Percentiles rank a stretch among this genome's conserved stretches.
Evolutionary conservation across 2,888 invertebrate species (phyloP).

Genomic region (Diploptera punctata): DNA sequence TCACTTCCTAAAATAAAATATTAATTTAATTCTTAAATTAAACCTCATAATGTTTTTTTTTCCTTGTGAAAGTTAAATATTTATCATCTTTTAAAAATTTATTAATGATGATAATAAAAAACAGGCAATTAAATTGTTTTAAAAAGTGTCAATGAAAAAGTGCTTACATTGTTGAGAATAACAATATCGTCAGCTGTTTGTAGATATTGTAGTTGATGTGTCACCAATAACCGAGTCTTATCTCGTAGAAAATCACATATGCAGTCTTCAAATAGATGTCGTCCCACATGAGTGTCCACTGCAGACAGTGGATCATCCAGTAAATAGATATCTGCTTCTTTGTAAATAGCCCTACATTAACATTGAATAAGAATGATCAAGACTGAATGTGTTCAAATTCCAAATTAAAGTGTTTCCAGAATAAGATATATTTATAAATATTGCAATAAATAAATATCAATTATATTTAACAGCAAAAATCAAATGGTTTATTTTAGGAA

Average conservation of each 20-base stretch:
- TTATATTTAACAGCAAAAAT: neutral
- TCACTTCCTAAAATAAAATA: too few relatives aligned
- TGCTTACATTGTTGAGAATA: slow-evolving; percentile 62
- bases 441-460: neutral
- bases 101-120: too few relatives aligned
- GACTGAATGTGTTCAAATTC: too few relatives aligned
- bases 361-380: too few relatives aligned
- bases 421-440: neutral
- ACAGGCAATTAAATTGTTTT: too few relatives aligned
- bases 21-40: too few relatives aligned
- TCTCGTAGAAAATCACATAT: slow-evolving; percentile 62
- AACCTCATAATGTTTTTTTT: too few relatives aligned
- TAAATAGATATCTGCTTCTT: slow-evolving; percentile 67
- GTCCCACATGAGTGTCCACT: slow-evolving; percentile 69
- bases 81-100: too few relatives aligned
- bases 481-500: too few relatives aligned
- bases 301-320: slow-evolving; percentile 68
- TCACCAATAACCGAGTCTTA: slow-evolving; percentile 65
- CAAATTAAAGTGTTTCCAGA: too few relatives aligned
- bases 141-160: too few relatives aligned
- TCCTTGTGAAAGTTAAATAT: too few relatives aligned
- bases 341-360: slow-evolving; percentile 61
- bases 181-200: slow-evolving; percentile 56
- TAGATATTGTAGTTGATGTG: slow-evolving; percentile 71
- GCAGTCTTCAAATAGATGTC: slow-evolving; percentile 68